Evolutionary conservation across 1,140 invertebrate genomes (phyloP), one percentile per base, ranked within the genome.

Genomic region (Habropoda laboriosa): DNA sequence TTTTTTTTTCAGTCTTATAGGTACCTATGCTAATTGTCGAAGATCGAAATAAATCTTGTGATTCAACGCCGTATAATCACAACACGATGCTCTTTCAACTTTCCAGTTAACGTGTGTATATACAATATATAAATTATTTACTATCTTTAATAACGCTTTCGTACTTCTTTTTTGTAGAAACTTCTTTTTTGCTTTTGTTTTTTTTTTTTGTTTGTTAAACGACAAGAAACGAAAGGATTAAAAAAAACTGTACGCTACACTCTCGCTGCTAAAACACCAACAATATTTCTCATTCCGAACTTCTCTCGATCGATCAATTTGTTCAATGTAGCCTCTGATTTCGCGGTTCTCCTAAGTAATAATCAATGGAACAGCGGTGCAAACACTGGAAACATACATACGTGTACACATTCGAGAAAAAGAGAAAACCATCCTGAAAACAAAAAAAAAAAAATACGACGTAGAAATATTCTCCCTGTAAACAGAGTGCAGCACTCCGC

Each of bases 1-100:
- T n/a, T n/a, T n/a, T n/a, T n/a, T 86, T 77, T 80, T 91, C 89
- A 91, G 90, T 90, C 90, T 91, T 90, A 85, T 87, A 75, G 76
- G 79, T 82, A 87, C 81, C 82, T 79, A 82, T 55, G 81, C 55
- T 72, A 82, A 64, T 71, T 32, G 27, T n/a, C 60, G 49, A 64
- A 57, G 27, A 73, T 53, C 12, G 7, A 27, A 6, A 35, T 8
- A 58, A 55, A 13, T 8, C 18, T 64, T n/a, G 35, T 35, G 16
- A 21, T 40, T 40, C 10, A 35, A 53, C 7, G 40, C 40, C 64
- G n/a, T 3, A 42, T n/a, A 30, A 47, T 74, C 72, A 4, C 45
- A 38, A 55, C 35, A 24, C 16, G 35, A 63, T 5, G 16, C 42
- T n/a, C n/a, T 21, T 63, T 49, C 24, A 30, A 32, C 49, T 27